These are phyloP conservation scores for Petrolisthes manimaculis DNA, from an alignment of 2,888 invertebrate genomes.

Conservation along the genomic window DNA sequence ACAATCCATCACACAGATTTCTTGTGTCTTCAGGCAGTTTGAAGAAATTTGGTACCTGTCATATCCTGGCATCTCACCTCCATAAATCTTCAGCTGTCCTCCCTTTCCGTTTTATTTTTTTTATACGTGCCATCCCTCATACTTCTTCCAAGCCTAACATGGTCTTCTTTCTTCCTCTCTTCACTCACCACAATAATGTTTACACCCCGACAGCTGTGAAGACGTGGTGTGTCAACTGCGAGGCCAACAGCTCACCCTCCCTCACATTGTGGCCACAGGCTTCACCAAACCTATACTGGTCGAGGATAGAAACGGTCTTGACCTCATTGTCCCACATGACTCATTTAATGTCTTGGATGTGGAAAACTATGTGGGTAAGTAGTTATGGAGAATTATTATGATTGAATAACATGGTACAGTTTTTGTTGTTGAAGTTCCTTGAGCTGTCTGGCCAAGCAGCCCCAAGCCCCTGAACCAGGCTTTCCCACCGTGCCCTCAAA, in stretches of 20 bases:
- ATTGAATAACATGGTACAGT: background rate
- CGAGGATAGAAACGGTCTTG: slow-evolving; percentile 77
- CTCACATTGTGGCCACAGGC: slow-evolving; percentile 76
- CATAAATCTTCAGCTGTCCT: background rate
- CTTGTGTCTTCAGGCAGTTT: no score
- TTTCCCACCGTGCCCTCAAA: no score
- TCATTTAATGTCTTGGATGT: slow-evolving; percentile 79
- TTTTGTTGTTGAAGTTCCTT: background rate
- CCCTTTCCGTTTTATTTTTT: background rate
- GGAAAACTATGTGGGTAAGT: slow-evolving; percentile 76
- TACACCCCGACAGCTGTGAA: slow-evolving; percentile 73
- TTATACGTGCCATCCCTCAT: no score
- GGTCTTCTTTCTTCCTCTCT: background rate
- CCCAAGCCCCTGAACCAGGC: no score
- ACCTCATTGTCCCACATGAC: slow-evolving; percentile 76
- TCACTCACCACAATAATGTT: background rate
- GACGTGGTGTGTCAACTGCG: slow-evolving; percentile 75
- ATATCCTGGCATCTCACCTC: background rate
- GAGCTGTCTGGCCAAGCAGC: background rate
- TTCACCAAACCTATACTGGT: slow-evolving; percentile 79
- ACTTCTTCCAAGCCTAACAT: no score
- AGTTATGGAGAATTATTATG: slow-evolving; percentile 61
- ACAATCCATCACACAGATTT: no score
- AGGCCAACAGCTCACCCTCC: slow-evolving; percentile 77
- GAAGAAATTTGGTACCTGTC: no score